A percentile compares a stretch with the other conserved stretches of the same genome.
Conservation (phyloP, 2,113 vertebrate genomes). For the Nycticryphes semicollaris region DNA sequence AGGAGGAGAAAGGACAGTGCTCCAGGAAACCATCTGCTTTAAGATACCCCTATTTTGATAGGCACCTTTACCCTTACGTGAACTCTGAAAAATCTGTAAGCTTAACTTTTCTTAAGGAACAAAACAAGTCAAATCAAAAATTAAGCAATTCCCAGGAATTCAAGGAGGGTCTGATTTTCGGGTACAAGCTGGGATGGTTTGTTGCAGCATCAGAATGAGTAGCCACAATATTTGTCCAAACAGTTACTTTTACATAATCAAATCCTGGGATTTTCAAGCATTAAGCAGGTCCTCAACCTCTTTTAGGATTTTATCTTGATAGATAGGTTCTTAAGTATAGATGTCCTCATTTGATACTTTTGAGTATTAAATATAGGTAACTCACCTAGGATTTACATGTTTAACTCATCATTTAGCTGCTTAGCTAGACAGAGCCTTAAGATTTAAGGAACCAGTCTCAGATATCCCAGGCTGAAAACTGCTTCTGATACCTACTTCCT, state of each 20-base stretch:
- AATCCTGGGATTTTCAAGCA: neutral
- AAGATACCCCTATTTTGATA: neutral
- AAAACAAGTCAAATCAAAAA: neutral
- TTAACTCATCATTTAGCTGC: neutral
- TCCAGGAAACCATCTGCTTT: neutral
- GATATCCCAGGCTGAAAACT: neutral
- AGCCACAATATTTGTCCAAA: slow-evolving; percentile 7
- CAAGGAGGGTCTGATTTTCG: neutral
- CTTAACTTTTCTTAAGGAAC: neutral
- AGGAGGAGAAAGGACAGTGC: neutral
- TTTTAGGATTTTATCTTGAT: slow-evolving; percentile 16
- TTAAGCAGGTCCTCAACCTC: neutral
- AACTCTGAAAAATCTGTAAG: neutral
- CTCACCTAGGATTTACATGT: neutral
- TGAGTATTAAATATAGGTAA: neutral
- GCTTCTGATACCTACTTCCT: neutral
- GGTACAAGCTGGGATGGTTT: neutral
- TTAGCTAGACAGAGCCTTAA: neutral
- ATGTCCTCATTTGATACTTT: neutral
- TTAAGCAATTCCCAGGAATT: neutral
- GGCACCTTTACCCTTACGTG: neutral
- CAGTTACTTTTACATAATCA: neutral
- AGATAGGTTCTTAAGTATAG: neutral
- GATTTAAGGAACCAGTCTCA: neutral
- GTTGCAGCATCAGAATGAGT: neutral